A percentile compares a stretch with the other conserved stretches of the same genome.
Conservation (phyloP, 1,140 invertebrate species). For the Diploscapter pachys region DNA sequence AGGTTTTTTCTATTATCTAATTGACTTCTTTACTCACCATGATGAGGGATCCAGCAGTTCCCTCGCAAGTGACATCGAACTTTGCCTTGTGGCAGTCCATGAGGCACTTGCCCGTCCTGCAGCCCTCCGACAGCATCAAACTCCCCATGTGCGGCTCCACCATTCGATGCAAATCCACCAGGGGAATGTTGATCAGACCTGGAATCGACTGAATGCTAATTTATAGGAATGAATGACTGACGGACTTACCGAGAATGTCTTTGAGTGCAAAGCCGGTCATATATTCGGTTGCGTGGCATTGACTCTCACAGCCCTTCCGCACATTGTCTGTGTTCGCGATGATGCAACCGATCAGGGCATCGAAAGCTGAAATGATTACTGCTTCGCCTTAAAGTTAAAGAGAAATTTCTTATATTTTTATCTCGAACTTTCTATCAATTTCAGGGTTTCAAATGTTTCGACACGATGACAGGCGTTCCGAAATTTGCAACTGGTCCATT, state of each 20-base stretch:
- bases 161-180: neutral
- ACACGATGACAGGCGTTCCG: too few species aligned
- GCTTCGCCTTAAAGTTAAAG: too few species aligned
- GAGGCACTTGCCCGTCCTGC: neutral
- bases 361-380: neutral
- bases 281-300: neutral
- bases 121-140: neutral
- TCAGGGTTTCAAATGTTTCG: too few species aligned
- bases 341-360: neutral
- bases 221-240: neutral
- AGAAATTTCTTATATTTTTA: too few species aligned
- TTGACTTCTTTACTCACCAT: neutral
- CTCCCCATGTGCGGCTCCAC: slow-evolving; percentile 1
- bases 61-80: slow-evolving; percentile 2
- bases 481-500: too few species aligned
- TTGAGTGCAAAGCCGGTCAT: slow-evolving; percentile 2
- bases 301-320: neutral
- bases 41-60: slow-evolving; percentile 1
- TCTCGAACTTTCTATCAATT: too few species aligned
- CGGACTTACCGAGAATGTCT: neutral
- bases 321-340: neutral
- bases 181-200: neutral
- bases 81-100: neutral
- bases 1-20: too few species aligned
- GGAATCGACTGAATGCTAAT: too few species aligned